phyloP scores from a whole-genome alignment of 1,140 invertebrate species.

The Pseudomyrmex cubaensis region DNA sequence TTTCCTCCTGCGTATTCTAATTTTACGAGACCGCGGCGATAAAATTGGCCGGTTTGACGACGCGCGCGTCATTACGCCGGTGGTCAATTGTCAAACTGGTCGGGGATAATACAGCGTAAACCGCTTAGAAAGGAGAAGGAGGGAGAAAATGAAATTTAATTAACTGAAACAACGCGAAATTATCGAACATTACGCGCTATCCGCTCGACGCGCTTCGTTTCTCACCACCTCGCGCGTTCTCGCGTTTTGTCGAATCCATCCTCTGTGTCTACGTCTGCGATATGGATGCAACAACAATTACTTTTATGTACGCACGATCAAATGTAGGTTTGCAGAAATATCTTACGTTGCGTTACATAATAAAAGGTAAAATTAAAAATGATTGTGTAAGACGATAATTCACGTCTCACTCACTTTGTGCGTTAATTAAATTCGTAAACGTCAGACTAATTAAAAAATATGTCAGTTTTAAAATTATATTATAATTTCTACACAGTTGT shows the following conservation, averaged over 20 bases:
- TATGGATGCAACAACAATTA: constrained; percentile 24
- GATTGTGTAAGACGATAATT: neutral
- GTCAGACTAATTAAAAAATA: neutral
- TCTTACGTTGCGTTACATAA: neutral
- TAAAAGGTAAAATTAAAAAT: neutral
- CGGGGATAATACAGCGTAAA: constrained; percentile 68
- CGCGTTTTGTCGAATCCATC: constrained; percentile 1
- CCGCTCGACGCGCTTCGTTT: constrained; percentile 45
- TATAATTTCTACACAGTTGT: neutral
- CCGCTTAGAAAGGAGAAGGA: constrained; percentile 60
- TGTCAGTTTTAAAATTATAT: neutral
- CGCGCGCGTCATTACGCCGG: neutral
- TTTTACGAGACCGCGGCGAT: constrained; percentile 65
- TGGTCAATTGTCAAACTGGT: constrained; percentile 69
- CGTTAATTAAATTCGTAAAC: neutral
- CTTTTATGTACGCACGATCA: constrained; percentile 4
- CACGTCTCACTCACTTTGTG: neutral
- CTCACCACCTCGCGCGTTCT: constrained; percentile 21
- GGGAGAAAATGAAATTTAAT: constrained; percentile 78
- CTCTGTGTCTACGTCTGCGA: neutral
- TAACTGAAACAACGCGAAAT: constrained; percentile 76
- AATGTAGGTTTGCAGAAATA: neutral
- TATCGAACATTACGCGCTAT: constrained; percentile 70
- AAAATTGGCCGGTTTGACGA: constrained; percentile 65
- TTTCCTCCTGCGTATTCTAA: constrained; percentile 72